Percentiles rank a stretch among this genome's conserved stretches.
These are phyloP conservation scores for Crotalus tigris DNA, from an alignment of 2,113 vertebrate genomes.

Conservation along the genomic window DNA sequence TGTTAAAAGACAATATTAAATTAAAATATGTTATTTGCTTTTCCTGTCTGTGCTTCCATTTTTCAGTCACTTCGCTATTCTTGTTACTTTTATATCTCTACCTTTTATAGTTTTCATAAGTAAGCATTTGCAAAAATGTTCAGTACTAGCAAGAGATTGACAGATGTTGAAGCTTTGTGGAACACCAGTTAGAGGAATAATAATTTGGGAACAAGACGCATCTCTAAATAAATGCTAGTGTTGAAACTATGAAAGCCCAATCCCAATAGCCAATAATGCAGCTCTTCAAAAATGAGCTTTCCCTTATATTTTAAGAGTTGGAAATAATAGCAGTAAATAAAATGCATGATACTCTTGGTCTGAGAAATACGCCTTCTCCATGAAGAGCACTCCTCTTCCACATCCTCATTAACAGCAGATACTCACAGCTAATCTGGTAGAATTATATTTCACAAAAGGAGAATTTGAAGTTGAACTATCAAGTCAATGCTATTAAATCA, in stretches of 20 bases:
- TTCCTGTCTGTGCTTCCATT: not conserved
- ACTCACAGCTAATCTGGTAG: not conserved
- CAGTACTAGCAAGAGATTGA: not conserved
- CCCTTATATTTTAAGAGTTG: not conserved
- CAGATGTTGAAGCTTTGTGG: not conserved
- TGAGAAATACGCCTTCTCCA: not conserved
- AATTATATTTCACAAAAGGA: not conserved
- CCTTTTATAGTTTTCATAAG: not conserved
- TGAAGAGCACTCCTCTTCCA: not conserved
- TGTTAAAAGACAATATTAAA: not conserved
- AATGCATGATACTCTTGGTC: not conserved
- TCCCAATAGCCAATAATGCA: not conserved
- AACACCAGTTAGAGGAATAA: not conserved
- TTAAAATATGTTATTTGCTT: not conserved
- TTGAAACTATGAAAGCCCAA: not conserved
- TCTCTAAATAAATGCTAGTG: not conserved
- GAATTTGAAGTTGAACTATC: not conserved
- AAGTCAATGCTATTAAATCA: not conserved
- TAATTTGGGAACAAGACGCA: not conserved
- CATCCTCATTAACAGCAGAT: not conserved
- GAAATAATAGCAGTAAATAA: not conserved
- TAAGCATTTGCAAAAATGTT: not conserved
- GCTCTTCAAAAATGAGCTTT: not conserved
- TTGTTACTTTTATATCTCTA: not conserved
- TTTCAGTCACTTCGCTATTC: not conserved